Base-by-base conservation (phyloP, 2,888 invertebrate species). In the Aproaerema taeniolella region DNA sequence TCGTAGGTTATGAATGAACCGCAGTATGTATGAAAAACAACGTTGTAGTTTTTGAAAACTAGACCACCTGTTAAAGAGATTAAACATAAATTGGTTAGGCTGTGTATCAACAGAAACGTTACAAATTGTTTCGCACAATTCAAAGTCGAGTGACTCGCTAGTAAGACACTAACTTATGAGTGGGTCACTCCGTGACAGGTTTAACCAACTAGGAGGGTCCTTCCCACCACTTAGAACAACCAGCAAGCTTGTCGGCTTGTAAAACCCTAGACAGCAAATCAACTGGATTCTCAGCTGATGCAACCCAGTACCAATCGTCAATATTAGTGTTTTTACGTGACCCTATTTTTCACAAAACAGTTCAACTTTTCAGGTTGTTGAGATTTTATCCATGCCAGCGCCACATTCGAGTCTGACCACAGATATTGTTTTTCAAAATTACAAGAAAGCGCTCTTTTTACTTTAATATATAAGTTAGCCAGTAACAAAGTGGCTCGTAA, bases 391-490 rank as follows among this genome's bases (percentile, higher is more conserved):
- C 32, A 33, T 5, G 12, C 29, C 12, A 30, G 4, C 1, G 24
- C 28, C 3, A 38, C 13, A n/a, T 14, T 31, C 1, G 38, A 38
- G n/a, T 38, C 38, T 1, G 38, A 31, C 38, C 38, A 38, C 1
- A 14, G 14, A 14, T 24, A 14, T 6, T 8, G 10, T 20, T 33
- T 12, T 11, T 33, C 11, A 7, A 33, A 6, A 4, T 33, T 8
- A 24, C 33, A 20, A 13, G 10, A 20, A n/a, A 33, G 13, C 3
- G 33, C 33, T 10, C 9, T 11, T 20, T 33, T 34, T 34, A 34
- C 25, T 13, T 34, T 34, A 12, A 13, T 11, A n/a, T 14, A 7
- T 12, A 15, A 15, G 10, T 11, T 24, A 9, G 34, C 12, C 2
- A 20, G 12, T n/a, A 34, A 24, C 9, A 11, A n/a, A 9, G 34